A percentile compares a stretch with the other conserved stretches of the same genome.
Evolutionary conservation across 1,140 invertebrate genomes (phyloP).

Genomic region (Ips nitidus): DNA sequence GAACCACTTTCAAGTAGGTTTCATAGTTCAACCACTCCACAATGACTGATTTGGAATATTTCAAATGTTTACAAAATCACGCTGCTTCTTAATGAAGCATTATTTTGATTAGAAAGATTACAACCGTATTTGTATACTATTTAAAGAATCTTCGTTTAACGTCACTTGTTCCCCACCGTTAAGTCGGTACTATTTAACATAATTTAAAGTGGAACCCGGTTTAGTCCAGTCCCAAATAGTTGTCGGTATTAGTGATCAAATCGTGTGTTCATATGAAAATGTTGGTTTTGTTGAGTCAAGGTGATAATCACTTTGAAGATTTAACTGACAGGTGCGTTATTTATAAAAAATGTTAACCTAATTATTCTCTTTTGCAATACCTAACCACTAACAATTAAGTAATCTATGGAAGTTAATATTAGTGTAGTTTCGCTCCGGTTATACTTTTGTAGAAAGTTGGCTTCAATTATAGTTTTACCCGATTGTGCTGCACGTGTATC

Average conservation of each 20-base stretch:
- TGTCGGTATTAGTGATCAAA: neutral
- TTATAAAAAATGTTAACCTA: neutral
- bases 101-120: no score
- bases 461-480: neutral
- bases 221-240: neutral
- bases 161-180: conserved; percentile 1
- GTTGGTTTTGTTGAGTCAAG: conserved; percentile 13
- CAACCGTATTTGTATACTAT: neutral
- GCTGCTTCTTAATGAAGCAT: no score
- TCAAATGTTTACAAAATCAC: no score
- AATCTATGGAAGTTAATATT: neutral
- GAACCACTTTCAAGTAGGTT: no score
- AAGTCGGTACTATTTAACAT: neutral
- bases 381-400: neutral
- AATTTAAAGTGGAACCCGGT: neutral
- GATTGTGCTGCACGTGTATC: neutral
- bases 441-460: neutral
- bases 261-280: conserved; percentile 2
- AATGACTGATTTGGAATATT: no score
- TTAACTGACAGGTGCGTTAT: neutral
- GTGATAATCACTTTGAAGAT: neutral
- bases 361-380: neutral
- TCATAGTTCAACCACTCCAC: no score
- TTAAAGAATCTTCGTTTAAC: conserved; percentile 3
- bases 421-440: neutral